Base-by-base conservation (phyloP, 2,888 invertebrate species). In the Hofmannophila pseudospretella region DNA sequence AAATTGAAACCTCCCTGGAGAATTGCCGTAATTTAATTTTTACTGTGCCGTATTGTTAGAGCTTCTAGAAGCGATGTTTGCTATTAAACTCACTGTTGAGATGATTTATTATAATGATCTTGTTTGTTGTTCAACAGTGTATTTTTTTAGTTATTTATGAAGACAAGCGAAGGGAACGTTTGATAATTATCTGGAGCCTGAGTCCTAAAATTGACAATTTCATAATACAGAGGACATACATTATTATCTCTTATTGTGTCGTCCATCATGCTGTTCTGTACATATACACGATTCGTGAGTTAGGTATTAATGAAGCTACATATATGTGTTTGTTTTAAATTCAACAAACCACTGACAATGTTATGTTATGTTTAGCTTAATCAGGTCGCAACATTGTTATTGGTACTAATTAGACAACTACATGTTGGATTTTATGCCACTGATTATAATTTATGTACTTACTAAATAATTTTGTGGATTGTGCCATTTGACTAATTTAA, bases 1-100 rank as follows among this genome's bases (percentile, higher is more conserved):
- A 74, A 80, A 78, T 76, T 71, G 73, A 74, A 74, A 76, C 72
- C 69, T 73, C 71, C 57, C 62, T 51, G 42, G 72, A 68, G 80
- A 71, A 68, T 65, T 67, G 50, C 54, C 58, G 71, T 79, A 77
- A 81, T 82, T 81, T 80, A 75, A 81, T 82, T 82, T 75, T 77
- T 78, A 75, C 67, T 70, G 67, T 64, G 72, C 67, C 69, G 67
- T 71, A 73, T 75, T 74, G 74, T 74, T 71, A 59, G 59, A 67
- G 68, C 63, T 67, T 58, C 56, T 57, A 51, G 58, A 56, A 65
- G 62, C 61, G 62, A 56, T 67, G 67, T 73, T 75, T 74, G 65
- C 58, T 60, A 64, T 67, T 68, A 61, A 68, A 62, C 64, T 71
- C 55, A 58, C 59, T 58, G 57, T 43, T 45, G 11, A 23, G 52